Evolutionary conservation across 2,113 vertebrate species (phyloP), one percentile per base, ranked within the genome.

Genomic region (Tupaia chinensis): DNA sequence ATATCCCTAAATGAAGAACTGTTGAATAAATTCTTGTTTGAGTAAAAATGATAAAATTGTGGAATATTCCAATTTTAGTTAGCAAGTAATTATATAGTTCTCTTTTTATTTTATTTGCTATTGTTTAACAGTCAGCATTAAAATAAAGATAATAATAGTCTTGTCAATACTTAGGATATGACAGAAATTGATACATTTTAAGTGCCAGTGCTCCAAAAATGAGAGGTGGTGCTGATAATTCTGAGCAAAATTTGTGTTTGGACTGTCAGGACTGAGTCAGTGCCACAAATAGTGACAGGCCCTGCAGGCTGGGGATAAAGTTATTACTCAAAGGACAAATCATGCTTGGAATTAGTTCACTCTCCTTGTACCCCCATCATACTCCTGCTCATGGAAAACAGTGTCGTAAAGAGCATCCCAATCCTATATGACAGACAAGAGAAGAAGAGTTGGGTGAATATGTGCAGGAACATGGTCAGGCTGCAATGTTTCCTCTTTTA

Each of bases 191-290:
- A 53, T 79, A 79, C 7, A 90, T 84, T 96, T 84, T 66, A 83
- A 77, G 17, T 58, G 5, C 63, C 29, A 58, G 56, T 8, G 79
- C 76, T 87, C 11, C 70, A 81, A 82, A 69, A 85, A 82, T 14
- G 44, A 95, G 84, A 96, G 6, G 29, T 78, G 4, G 32, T 63
- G 0, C 16, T 81, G 54, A 11, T 89, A 8, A 32, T 77, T 83
- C 77, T 32, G 19, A 94, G 54, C 12, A 61, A 79, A 89, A 77
- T 32, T 53, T 83, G 58, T 84, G 11, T 92, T 92, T 90, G 72
- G 25, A 70, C 29, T 96, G 80, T 96, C 89, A 97, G 74, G 34
- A 77, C 12, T 65, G 89, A 94, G 25, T 23, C 29, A 91, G 61
- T 65, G 29, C 22, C 60, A 32, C 53, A 69, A 81, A 95, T 13